Evolutionary conservation across 2,888 invertebrate genomes (phyloP).

Genomic region (Thymelicus lineola): DNA sequence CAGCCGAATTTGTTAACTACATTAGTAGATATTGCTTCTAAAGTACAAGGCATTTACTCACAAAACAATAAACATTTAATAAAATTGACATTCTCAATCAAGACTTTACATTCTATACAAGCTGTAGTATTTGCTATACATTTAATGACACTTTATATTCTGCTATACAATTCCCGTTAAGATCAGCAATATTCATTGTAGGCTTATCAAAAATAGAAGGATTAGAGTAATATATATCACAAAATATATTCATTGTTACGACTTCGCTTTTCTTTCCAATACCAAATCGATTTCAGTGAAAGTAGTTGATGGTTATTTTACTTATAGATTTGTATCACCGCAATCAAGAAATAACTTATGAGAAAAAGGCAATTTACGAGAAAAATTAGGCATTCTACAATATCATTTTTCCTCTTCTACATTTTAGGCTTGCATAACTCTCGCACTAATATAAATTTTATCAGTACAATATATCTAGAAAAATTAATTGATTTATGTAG

Average conservation of each 20-base stretch:
- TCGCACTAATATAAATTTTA: too few relatives aligned
- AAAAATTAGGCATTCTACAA: too few relatives aligned
- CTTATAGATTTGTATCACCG: conserved; percentile 11
- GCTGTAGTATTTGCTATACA: conserved; percentile 52
- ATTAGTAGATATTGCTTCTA: too few relatives aligned
- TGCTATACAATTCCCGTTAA: conserved; percentile 75
- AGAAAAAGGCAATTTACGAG: neutral
- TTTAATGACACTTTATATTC: conserved; percentile 52
- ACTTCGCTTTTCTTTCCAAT: conserved; percentile 76
- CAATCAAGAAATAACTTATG: neutral
- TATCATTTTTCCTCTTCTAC: too few relatives aligned
- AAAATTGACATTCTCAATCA: conserved; percentile 50
- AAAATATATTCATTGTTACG: conserved; percentile 83
- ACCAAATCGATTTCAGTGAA: conserved; percentile 49
- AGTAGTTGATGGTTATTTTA: conserved; percentile 16
- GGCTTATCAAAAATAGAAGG: conserved; percentile 85
- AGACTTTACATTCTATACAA: conserved; percentile 51
- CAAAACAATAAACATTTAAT: neutral
- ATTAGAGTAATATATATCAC: conserved; percentile 83
- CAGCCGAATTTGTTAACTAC: too few relatives aligned
- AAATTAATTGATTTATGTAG: too few relatives aligned
- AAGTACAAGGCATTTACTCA: neutral
- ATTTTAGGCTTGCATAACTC: too few relatives aligned
- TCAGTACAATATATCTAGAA: too few relatives aligned
- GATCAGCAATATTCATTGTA: conserved; percentile 74